These are phyloP conservation scores for Colinus virginianus DNA, from an alignment of 2,113 vertebrate genomes.

Conservation along the genomic window DNA sequence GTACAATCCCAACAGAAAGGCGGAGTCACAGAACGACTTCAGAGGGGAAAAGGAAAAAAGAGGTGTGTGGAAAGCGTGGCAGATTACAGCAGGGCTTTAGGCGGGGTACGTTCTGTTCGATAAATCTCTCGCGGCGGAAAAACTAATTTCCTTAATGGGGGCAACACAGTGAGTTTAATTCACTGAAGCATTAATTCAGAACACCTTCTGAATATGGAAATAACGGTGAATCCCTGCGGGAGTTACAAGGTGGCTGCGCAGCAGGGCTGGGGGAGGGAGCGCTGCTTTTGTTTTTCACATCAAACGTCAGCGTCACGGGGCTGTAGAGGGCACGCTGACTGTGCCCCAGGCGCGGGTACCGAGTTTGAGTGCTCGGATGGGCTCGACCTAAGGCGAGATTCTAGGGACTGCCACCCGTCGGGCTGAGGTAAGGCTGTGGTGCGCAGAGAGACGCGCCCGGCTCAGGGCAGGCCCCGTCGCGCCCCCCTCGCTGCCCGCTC, in stretches of 20 bases:
- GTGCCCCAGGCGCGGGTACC: too few relatives aligned
- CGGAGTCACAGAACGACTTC: neutral
- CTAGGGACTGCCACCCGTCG: accelerated
- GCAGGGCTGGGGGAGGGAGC: neutral
- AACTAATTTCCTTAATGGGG: neutral
- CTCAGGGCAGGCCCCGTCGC: too few relatives aligned
- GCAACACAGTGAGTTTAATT: neutral
- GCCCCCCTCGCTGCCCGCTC: too few relatives aligned
- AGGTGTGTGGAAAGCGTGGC: neutral
- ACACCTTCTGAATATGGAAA: neutral
- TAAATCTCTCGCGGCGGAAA: neutral
- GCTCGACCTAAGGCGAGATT: neutral
- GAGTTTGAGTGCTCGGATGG: accelerated
- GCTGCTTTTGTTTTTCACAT: accelerated
- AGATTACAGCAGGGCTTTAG: neutral
- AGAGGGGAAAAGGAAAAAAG: neutral
- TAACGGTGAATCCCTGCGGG: neutral
- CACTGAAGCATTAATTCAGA: neutral
- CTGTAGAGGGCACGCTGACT: neutral
- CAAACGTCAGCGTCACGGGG: accelerated
- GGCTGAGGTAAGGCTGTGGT: accelerated
- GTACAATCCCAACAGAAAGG: too few relatives aligned
- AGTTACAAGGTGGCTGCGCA: neutral
- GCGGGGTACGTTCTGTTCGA: neutral
- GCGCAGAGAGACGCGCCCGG: accelerated